A percentile compares a stretch with the other conserved stretches of the same genome.
These are phyloP conservation scores for Magallana ariakensis DNA, from an alignment of 1,140 invertebrate genomes.

Conservation along the genomic window DNA sequence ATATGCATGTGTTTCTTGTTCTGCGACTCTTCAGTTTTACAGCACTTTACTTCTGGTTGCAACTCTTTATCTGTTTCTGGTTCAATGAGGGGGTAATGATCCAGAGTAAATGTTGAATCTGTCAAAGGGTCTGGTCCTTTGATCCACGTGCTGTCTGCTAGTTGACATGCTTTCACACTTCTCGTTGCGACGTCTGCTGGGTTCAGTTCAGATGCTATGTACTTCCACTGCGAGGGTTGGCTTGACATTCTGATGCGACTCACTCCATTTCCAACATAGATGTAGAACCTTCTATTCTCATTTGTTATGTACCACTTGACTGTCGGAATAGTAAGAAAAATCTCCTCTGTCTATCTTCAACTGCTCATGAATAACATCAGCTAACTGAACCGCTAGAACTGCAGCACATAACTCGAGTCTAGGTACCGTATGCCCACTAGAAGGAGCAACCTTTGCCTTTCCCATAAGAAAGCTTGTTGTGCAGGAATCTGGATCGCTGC, in stretches of 20 bases:
- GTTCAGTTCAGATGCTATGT: slow-evolving; percentile 15
- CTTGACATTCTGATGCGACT: neutral
- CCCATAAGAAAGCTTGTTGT: slow-evolving; percentile 50
- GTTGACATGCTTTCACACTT: neutral
- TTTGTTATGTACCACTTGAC: slow-evolving; percentile 41
- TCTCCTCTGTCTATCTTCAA: neutral
- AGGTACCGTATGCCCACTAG: slow-evolving; percentile 49
- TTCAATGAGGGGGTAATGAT: neutral
- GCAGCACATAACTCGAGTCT: slow-evolving; percentile 57
- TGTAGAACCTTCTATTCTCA: slow-evolving; percentile 30
- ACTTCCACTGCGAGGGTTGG: slow-evolving; percentile 33
- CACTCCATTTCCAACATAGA: slow-evolving; percentile 46
- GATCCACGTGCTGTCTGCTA: neutral
- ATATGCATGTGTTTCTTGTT: too few relatives aligned
- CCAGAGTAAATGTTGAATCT: neutral
- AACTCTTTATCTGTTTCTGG: neutral
- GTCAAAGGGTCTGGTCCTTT: neutral
- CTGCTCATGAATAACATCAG: slow-evolving; percentile 25
- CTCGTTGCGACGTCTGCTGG: slow-evolving; percentile 21
- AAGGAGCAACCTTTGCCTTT: slow-evolving; percentile 54
- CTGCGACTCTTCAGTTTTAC: neutral
- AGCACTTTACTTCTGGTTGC: neutral
- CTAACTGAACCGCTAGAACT: slow-evolving; percentile 45
- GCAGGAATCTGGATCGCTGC: neutral
- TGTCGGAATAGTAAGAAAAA: slow-evolving; percentile 29